Evolutionary conservation across 2,113 vertebrate genomes (phyloP), one percentile per base, ranked within the genome.

Genomic region (Callocephalon fimbriatum): DNA sequence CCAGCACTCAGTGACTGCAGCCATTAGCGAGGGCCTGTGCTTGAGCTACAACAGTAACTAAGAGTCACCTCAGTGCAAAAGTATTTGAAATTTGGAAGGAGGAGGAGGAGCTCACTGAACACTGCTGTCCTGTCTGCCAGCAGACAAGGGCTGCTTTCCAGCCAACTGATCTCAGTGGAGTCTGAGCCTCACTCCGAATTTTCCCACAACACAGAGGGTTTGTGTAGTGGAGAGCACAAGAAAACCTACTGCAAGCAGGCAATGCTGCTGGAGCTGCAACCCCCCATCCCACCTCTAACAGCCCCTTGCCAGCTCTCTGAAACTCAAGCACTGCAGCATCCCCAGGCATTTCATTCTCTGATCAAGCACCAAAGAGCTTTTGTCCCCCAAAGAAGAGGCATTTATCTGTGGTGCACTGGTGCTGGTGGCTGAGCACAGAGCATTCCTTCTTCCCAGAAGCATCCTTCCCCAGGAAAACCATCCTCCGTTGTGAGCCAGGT

Each of bases 181-280:
- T 51, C 47, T 17, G 51, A 53, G 58, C 91, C 62, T 58, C 37
- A 10, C 29, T 63, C 50, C 7, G 0, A 2, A 53, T 20, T 29
- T 14, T 80, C 45, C 47, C 38, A 62, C 10, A 50, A 4, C 0
- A 1, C 4, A 12, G 19, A 72, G 13, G 4, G 22, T 12, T 2
- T 86, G 20, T 1, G 2, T 1, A 59, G 42, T 10, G 54, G 42
- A 59, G 9, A 75, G 62, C 32, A 66, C 58, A 42, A 18, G 37
- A 22, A 68, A 51, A 66, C 5, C 9, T 0, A 1, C n/a, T 38
- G 45, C 32, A n/a, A 75, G 38, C 25, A 71, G n/a, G 47, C n/a
- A 32, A 18, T 25, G 68, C 50, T 5, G 2, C 3, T 44, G 53
- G 71, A 54, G 27, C 44, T 15, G 54, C 51, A 20, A 59, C 26